phyloP scores from a whole-genome alignment of 2,888 invertebrate species.

The Nemurella pictetii region DNA sequence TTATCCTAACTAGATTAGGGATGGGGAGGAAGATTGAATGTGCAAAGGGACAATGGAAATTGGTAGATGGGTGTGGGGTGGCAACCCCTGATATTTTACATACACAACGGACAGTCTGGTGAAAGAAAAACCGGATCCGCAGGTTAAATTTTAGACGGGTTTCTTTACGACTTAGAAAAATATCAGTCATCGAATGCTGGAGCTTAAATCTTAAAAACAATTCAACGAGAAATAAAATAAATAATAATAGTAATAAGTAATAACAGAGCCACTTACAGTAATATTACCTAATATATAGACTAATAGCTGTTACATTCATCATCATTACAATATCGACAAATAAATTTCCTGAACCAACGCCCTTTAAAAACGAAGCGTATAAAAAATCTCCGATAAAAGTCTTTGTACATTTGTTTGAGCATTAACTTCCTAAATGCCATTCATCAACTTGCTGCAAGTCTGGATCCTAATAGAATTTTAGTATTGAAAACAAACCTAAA shows the following conservation, averaged over 20 bases:
- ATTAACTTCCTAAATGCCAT: background rate
- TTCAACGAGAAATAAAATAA: background rate
- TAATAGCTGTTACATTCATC: background rate
- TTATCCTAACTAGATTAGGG: conserved; percentile 1
- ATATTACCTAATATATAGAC: too few species aligned
- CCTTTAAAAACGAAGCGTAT: background rate
- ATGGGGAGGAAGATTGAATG: conserved; percentile 9
- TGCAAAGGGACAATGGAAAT: conserved; percentile 7
- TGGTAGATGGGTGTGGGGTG: background rate
- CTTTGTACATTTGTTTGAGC: background rate
- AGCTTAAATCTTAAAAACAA: background rate
- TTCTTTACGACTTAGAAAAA: background rate
- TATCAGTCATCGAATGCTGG: background rate
- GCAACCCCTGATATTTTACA: background rate
- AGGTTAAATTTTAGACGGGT: background rate
- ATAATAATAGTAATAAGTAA: background rate
- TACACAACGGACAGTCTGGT: background rate
- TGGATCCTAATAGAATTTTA: background rate
- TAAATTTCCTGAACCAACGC: background rate
- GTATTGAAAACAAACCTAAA: background rate
- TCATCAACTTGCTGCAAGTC: background rate
- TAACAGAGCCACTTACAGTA: background rate
- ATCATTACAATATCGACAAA: background rate
- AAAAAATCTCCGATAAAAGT: background rate
- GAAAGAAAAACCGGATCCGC: conserved; percentile 8